Conservation (phyloP, 2,113 vertebrate genomes). For the Pristiophorus japonicus region DNA sequence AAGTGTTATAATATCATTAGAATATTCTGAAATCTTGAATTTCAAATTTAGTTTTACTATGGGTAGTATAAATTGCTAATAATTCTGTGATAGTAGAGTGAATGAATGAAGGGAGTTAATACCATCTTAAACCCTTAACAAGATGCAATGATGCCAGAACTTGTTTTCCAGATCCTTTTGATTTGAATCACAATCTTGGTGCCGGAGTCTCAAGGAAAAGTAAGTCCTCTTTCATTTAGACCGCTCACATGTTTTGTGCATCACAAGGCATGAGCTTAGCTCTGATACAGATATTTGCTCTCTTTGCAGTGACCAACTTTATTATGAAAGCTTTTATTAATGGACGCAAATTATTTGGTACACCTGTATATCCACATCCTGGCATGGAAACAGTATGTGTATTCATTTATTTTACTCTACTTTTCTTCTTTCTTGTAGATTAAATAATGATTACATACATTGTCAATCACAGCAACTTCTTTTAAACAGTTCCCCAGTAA, state of each 20-base stretch:
- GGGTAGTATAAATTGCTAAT: neutral
- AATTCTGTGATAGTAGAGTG: neutral
- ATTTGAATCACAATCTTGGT: constrained; percentile 97
- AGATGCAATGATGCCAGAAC: neutral
- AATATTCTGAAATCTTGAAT: constrained; percentile 6
- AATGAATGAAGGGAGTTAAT: neutral
- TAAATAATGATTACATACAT: neutral
- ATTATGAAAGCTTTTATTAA: constrained; percentile 99
- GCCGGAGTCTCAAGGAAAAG: constrained; percentile 98
- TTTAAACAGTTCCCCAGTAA: neutral
- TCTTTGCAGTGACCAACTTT: constrained; percentile 90
- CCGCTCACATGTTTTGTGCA: neutral
- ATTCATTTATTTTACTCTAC: neutral
- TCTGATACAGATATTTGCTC: constrained; percentile 43
- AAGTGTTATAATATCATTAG: neutral
- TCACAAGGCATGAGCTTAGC: constrained; percentile 34
- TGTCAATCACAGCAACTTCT: neutral
- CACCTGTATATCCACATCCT: constrained; percentile 77
- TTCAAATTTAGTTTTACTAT: neutral
- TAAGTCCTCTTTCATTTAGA: constrained; percentile 54
- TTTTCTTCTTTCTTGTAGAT: neutral
- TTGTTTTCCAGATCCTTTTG: constrained; percentile 81
- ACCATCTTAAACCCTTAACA: neutral
- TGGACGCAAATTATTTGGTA: constrained; percentile 90
- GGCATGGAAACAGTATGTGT: constrained; percentile 83